Conservation (phyloP, 2,113 vertebrate genomes). For the Percina caprodes region DNA sequence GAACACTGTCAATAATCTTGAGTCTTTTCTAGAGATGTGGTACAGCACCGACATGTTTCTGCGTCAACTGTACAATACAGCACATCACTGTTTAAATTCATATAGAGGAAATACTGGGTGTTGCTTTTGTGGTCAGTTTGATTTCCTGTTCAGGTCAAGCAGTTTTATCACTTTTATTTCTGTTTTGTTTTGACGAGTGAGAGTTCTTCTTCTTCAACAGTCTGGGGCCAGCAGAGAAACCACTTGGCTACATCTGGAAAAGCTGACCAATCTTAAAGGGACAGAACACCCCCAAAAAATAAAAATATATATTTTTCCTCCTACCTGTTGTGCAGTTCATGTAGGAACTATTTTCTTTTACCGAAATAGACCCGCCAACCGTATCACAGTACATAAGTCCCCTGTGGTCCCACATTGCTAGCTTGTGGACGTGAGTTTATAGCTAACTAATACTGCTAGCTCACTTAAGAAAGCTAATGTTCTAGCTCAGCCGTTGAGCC, state of each 20-base stretch:
- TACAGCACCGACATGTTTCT: slow-evolving; percentile 5
- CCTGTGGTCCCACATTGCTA: too few relatives aligned
- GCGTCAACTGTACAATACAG: background rate
- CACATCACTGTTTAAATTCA: background rate
- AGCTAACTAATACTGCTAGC: too few relatives aligned
- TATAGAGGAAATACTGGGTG: background rate
- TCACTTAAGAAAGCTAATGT: too few relatives aligned
- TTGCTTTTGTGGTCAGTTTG: background rate
- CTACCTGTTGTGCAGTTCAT: too few relatives aligned
- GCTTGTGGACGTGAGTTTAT: too few relatives aligned
- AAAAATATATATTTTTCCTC: too few relatives aligned
- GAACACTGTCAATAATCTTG: background rate
- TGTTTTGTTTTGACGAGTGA: background rate
- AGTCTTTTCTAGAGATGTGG: background rate
- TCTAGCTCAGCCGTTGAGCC: too few relatives aligned
- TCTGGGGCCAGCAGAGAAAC: background rate
- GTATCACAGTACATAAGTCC: too few relatives aligned
- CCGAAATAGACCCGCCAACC: too few relatives aligned
- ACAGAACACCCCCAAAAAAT: too few relatives aligned
- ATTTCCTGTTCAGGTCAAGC: background rate
- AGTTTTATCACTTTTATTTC: background rate
- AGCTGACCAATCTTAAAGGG: background rate
- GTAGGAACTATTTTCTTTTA: too few relatives aligned
- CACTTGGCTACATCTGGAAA: background rate
- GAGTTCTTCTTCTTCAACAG: background rate